Evolutionary conservation across 2,797 vertebrate genomes (phyloP).

Genomic region (Pristis pectinata): DNA sequence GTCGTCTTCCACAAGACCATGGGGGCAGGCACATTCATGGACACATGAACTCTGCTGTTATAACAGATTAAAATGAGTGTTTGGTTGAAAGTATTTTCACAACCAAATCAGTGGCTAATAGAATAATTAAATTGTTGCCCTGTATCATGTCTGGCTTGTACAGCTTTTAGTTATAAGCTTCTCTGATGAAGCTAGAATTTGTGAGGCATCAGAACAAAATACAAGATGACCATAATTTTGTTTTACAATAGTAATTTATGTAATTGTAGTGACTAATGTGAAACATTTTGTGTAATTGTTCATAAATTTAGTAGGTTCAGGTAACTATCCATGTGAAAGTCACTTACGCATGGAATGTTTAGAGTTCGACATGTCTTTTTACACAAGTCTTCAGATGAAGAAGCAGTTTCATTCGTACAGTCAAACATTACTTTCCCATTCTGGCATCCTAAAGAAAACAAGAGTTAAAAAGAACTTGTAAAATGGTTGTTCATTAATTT

Average conservation of each 20-base stretch:
- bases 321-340: constrained; percentile 38
- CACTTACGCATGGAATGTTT: constrained; percentile 48
- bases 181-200: background rate
- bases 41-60: constrained; percentile 2
- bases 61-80: background rate
- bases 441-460: background rate
- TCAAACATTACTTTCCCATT: constrained; percentile 48
- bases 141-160: background rate
- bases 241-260: background rate
- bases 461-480: background rate
- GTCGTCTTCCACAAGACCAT: background rate
- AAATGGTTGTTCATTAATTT: background rate
- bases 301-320: background rate
- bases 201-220: background rate
- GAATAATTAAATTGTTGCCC: background rate
- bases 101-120: background rate
- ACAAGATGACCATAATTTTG: background rate
- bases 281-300: background rate
- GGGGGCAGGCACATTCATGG: constrained; percentile 15
- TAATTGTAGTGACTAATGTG: background rate
- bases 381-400: constrained; percentile 43
- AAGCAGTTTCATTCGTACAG: constrained; percentile 43
- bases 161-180: background rate
- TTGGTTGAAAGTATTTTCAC: background rate
- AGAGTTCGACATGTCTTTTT: constrained; percentile 46